phyloP scores from a whole-genome alignment of 1,140 invertebrate genomes.

The Himalopsyche phryganea region DNA sequence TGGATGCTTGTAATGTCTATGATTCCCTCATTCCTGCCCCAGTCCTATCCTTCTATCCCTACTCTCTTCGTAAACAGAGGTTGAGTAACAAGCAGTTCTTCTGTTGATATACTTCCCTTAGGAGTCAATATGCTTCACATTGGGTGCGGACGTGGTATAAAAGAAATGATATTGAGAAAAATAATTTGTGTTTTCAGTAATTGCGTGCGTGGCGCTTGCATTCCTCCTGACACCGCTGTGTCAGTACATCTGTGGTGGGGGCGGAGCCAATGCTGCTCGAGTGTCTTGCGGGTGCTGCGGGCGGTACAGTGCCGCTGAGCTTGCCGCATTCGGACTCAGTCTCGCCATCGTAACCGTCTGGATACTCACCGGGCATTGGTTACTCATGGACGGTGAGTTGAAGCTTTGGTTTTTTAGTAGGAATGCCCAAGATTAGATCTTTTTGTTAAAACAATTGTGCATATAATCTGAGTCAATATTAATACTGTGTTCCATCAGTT shows the following conservation, averaged over 20 bases:
- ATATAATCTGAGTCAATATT: too few species aligned
- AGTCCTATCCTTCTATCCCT: too few species aligned
- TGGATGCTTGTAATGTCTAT: too few species aligned
- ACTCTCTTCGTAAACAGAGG: too few species aligned
- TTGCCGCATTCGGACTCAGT: constrained; percentile 88
- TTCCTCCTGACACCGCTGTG: constrained; percentile 95
- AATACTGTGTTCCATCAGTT: too few species aligned
- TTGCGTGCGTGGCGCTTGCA: constrained; percentile 92
- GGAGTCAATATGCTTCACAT: too few species aligned
- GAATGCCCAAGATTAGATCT: background rate
- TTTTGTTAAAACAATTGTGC: too few species aligned
- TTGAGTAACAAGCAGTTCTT: too few species aligned
- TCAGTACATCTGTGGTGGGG: constrained; percentile 87
- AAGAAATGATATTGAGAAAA: too few species aligned
- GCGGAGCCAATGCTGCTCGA: constrained; percentile 73
- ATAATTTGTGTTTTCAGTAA: constrained; percentile 71
- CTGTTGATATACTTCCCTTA: too few species aligned
- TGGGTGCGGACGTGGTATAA: too few species aligned
- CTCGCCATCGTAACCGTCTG: constrained; percentile 93
- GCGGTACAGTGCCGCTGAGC: constrained; percentile 88
- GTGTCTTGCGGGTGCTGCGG: constrained; percentile 92
- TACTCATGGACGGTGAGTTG: constrained; percentile 87
- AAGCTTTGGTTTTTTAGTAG: background rate
- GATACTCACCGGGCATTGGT: constrained; percentile 96
- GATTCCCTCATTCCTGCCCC: too few species aligned